Percentiles rank a stretch among this genome's conserved stretches.
These are phyloP conservation scores for Scytalopus superciliaris DNA, from an alignment of 2,113 vertebrate genomes.

Conservation along the genomic window DNA sequence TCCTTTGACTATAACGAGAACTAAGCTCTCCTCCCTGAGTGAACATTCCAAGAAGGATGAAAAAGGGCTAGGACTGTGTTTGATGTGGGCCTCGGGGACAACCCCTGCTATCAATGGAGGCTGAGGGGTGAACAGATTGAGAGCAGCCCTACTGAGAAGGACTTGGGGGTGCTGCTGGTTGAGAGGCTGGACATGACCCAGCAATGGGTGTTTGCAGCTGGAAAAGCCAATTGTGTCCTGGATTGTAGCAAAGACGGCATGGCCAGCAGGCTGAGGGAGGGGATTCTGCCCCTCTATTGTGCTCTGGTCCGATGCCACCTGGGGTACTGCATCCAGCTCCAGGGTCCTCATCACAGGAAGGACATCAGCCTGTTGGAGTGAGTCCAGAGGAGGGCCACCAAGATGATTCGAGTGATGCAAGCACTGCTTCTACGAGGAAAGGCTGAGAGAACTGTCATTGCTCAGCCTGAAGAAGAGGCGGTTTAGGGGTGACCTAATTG, in stretches of 20 bases:
- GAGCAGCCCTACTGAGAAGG: neutral
- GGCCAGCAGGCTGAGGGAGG: rapidly evolving
- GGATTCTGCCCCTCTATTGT: neutral
- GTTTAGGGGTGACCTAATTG: neutral
- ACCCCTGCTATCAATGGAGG: neutral
- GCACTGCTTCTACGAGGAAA: rapidly evolving
- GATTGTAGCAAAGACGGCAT: neutral
- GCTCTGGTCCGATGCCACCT: neutral
- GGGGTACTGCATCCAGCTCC: neutral
- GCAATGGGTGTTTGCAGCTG: rapidly evolving
- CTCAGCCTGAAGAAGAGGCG: neutral
- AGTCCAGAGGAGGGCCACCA: neutral
- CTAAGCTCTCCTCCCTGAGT: neutral
- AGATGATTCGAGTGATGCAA: neutral
- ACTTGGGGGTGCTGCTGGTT: rapidly evolving
- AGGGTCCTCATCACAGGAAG: rapidly evolving
- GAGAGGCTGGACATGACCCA: neutral
- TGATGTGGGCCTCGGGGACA: neutral
- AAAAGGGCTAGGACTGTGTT: neutral
- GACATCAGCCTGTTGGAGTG: rapidly evolving
- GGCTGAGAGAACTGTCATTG: neutral
- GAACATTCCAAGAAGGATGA: neutral
- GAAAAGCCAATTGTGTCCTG: rapidly evolving
- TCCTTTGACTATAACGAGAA: neutral
- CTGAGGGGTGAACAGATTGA: neutral